Evolutionary conservation across 2,888 invertebrate genomes (phyloP), one percentile per base, ranked within the genome.

Genomic region (Lasiommata megera): DNA sequence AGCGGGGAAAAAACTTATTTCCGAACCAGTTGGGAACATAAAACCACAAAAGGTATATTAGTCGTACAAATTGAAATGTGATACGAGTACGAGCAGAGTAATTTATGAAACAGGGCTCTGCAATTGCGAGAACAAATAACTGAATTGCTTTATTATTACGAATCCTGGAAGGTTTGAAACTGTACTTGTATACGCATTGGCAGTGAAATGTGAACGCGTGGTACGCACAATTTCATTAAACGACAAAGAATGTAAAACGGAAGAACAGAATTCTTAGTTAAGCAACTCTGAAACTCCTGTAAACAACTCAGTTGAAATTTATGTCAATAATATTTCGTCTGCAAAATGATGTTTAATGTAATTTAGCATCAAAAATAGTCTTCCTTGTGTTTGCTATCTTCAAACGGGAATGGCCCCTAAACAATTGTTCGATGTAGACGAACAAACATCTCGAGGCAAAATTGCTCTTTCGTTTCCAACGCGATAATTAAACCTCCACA

Each of bases 401-500:
- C n/a, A 36, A 16, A 23, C 18, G 37, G 29, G 47, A 37, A 28
- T 28, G 43, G 48, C 36, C 50, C 54, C 58, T 43, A 46, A 58
- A 51, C 50, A 55, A 54, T 50, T 58, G 50, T 43, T 55, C 31
- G 23, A 34, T 46, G 50, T 55, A 44, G 46, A 46, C 46, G 18
- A 44, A 38, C 58, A 55, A 58, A 58, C 50, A 58, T 54, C 58
- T 54, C 44, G 14, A 38, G 31, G 29, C 43, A 40, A 28, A 34
- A 58, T 54, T 50, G 54, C 44, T 46, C 43, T 58, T 18, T 41
- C 34, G 23, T 38, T 37, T 23, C 41, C 47, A 44, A 51, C 43
- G 11, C 8, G 36, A 38, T 54, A 58, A 58, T 54, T 58, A 58
- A 48, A 41, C 43, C 28, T n/a, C n/a, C 12, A 12, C 43, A 23